Conservation (phyloP, 2,113 vertebrate species). For the Parus major region DNA sequence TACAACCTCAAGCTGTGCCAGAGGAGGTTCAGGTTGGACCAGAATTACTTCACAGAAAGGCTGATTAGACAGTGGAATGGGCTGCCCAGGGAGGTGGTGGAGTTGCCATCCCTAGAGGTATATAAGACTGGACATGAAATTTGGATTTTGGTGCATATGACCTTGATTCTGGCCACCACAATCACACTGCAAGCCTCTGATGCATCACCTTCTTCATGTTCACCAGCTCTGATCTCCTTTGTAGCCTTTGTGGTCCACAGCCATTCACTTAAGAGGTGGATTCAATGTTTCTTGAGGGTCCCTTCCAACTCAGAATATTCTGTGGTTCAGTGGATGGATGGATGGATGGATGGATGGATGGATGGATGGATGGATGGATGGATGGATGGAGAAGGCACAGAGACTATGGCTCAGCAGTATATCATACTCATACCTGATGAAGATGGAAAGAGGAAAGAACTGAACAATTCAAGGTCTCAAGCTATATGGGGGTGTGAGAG, state of each 20-base stretch:
- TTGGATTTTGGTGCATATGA: background rate
- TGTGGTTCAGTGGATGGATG: background rate
- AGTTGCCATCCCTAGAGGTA: background rate
- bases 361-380: no score
- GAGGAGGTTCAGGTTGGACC: background rate
- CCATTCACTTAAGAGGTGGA: background rate
- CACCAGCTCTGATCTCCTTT: background rate
- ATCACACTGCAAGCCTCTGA: background rate
- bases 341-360: no score
- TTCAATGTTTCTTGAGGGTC: background rate
- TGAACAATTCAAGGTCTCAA: background rate
- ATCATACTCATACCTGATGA: background rate
- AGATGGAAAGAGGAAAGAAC: background rate
- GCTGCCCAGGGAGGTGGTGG: background rate
- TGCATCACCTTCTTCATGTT: rapidly evolving
- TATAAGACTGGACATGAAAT: background rate
- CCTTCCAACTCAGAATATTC: background rate
- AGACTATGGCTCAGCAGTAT: background rate
- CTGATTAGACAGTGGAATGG: background rate
- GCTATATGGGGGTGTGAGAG: background rate
- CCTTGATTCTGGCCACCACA: background rate
- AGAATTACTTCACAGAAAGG: background rate
- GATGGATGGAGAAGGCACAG: background rate
- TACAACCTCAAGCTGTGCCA: background rate
- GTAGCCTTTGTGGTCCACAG: background rate